Base-by-base conservation (phyloP, 2,113 vertebrate genomes). In the Apodemus sylvaticus region DNA sequence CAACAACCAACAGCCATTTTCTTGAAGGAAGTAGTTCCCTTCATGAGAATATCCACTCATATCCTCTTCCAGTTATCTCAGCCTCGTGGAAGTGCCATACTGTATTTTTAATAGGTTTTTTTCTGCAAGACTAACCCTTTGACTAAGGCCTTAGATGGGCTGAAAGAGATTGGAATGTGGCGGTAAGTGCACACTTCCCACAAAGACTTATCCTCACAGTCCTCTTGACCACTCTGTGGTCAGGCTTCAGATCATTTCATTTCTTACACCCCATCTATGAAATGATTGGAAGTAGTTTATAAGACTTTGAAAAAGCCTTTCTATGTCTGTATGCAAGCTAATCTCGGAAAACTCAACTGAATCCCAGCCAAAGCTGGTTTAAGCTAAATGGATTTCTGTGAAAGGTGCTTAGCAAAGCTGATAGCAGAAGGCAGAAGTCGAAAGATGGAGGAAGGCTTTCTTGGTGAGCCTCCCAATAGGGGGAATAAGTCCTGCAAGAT, bases 301-400 rank as follows among this genome's bases (percentile, higher is more conserved):
- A 81, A 96, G 42, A 62, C n/a, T 42, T 34, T 83, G 91, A 86
- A 60, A 85, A 85, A 36, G 53, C 60, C 68, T 93, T 89, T 62
- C 55, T 91, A 24, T 45, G 58, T 51, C 62, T 22, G 42, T 42
- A 66, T 90, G 78, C 66, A 74, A n/a, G n/a, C 39, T 81, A 51
- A 95, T 95, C 51, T 95, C 58, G 36, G 64, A 87, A 79, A 94
- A 93, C 48, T 36, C 48, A 94, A 85, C 53, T 86, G 60, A 74
- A 79, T 91, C 34, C 22, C 42, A 83, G 9, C 78, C 53, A 87
- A 93, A 96, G 55, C 42, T 88, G 45, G 48, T 68, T 89, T 83
- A 91, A 83, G 42, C 14, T 87, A 83, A 96, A 51, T 83, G 55
- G 66, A 73, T 95, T 97, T 94, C n/a, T 19, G 53, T n/a, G 64